Conservation (phyloP, 1,140 invertebrate genomes). For the Megalonaias nervosa region DNA sequence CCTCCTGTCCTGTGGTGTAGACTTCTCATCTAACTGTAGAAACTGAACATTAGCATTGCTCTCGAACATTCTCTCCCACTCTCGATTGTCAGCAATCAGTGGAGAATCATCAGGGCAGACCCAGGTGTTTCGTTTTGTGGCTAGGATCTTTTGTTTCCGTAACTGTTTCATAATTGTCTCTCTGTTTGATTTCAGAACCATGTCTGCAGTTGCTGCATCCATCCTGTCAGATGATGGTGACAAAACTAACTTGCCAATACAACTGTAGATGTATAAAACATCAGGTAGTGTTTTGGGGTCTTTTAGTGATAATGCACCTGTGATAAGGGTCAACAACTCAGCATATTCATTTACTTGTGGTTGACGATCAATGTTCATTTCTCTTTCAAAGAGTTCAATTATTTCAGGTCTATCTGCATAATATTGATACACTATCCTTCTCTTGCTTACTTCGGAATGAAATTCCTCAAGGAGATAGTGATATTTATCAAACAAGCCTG, state of each 20-base stretch:
- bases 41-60: conserved; percentile 58
- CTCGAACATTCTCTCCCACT: conserved; percentile 62
- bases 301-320: conserved; percentile 28
- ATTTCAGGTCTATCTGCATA: conserved; percentile 31
- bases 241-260: conserved; percentile 39
- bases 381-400: conserved; percentile 40
- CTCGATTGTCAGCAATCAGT: conserved; percentile 59
- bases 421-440: conserved; percentile 35
- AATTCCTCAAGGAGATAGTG: conserved; percentile 44
- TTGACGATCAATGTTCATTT: conserved; percentile 33
- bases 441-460: conserved; percentile 48
- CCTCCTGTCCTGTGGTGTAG: too few relatives aligned
- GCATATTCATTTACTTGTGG: conserved; percentile 53
- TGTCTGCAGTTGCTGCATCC: conserved; percentile 6
- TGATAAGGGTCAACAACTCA: conserved; percentile 49
- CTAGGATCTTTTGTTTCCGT: conserved; percentile 40
- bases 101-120: conserved; percentile 53
- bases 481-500: conserved; percentile 58
- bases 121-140: conserved; percentile 53
- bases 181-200: conserved; percentile 27
- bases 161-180: conserved; percentile 30
- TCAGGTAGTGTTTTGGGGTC: conserved; percentile 45
- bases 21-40: conserved; percentile 42
- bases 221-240: conserved; percentile 11
- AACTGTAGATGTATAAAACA: conserved; percentile 45